Base-by-base conservation (phyloP, 2,113 vertebrate genomes). In the Vicugna pacos region DNA sequence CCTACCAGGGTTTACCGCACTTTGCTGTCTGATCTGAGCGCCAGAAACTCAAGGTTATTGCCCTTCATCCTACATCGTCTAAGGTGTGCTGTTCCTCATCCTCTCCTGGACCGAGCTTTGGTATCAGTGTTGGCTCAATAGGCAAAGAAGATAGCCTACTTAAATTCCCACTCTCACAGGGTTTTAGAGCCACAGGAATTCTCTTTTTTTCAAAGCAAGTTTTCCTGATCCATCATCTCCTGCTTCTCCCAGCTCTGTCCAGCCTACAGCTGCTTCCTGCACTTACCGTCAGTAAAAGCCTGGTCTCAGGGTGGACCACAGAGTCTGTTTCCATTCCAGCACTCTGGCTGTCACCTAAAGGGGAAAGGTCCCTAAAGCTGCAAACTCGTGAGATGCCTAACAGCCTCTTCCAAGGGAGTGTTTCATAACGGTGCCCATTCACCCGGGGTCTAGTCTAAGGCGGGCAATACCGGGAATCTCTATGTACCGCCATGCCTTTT, bases 271-370 rank as follows among this genome's bases (percentile, higher is more conserved):
- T n/a, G 42, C 97, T 97, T 97, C 91, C 82, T 95, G 19, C 88
- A 80, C 97, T 95, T 93, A 96, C 94, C 91, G 92, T 97, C 98
- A 98, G 32, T 8, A 92, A 81, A 93, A 98, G 76, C 96, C 90
- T 93, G 70, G 69, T 96, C 97, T 94, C 97, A 91, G 89, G 46
- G 96, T 77, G 35, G 75, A 95, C 72, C 65, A 82, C 46, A 5
- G 64, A 84, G 91, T 97, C 97, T 98, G 97, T 98, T 98, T 98
- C 97, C 94, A 98, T 98, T 97, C 95, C 76, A 93, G 89, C 95
- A 77, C 96, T 95, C 96, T 22, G 28, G 38, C 93, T 98, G 94
- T 94, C 97, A 93, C 97, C 97, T 50, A 84, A 96, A 97, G 97
- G 98, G 98, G 98, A 98, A 97, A 98, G 98, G 97, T 98, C 92